Evolutionary conservation across 2,888 invertebrate genomes (phyloP), one percentile per base, ranked within the genome.

Genomic region (Philereme vetulata): DNA sequence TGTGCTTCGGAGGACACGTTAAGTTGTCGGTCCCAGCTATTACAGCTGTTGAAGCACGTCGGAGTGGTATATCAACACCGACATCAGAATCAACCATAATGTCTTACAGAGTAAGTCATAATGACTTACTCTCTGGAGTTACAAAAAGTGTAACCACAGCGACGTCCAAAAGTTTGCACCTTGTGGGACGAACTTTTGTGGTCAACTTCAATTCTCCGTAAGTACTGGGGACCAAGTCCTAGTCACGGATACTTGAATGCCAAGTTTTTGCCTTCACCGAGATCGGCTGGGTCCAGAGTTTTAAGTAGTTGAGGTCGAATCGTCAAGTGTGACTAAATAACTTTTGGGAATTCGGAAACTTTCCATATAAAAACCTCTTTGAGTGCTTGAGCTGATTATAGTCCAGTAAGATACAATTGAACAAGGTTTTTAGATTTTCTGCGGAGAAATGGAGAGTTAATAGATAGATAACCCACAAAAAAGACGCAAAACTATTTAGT

Each of bases 261-360:
- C 54, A 55, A 62, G 62, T 62, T 62, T 57, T 62, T 55, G 54
- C 48, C 47, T 0, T 35, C 43, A 46, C 52, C 33, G 58, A 58
- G 58, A 44, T 53, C 52, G 58, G 42, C 50, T 21, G 51, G 53
- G 51, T 50, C 57, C 60, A 53, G 67, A 63, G 67, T 62, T 61
- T 55, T 58, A 62, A 65, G 64, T 60, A 56, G 60, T 47, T 60
- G 68, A 49, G 65, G 63, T 63, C 66, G 49, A 56, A 53, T 63
- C 57, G 36, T 66, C 62, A 52, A 66, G 64, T 64, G 60, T 54
- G 44, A 62, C 58, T 57, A 48, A 62, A 47, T 47, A 64, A 66
- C 52, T 66, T 67, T 59, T 36, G 48, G 47, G 62, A 58, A 55
- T 59, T 52, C 49, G 42, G 42, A 45, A 67, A 66, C 64, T 66